Conservation (phyloP, 23 tunicate species). For the Trididemnum clinides region DNA sequence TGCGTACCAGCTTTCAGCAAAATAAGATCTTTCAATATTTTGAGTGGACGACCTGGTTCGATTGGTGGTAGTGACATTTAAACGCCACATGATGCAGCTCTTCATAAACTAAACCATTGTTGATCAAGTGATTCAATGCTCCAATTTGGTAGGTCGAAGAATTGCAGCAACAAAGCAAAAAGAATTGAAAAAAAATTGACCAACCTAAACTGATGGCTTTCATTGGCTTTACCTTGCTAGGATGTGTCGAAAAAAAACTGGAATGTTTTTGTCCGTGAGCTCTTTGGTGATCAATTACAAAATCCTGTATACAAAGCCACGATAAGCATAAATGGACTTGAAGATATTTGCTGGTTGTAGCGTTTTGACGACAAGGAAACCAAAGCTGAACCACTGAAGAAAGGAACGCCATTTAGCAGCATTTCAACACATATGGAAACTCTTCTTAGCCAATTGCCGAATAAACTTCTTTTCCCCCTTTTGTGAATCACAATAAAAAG, state of each 20-base stretch:
- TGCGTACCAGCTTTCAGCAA: not conserved
- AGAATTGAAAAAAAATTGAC: not conserved
- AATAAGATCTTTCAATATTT: not conserved
- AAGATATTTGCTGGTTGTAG: not conserved
- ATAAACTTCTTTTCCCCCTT: too few species aligned
- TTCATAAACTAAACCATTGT: not conserved
- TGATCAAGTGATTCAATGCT: slow-evolving; percentile 10
- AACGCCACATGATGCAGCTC: not conserved
- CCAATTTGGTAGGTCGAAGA: slow-evolving; percentile 10
- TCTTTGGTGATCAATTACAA: slow-evolving; percentile 5
- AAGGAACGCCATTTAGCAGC: too few species aligned
- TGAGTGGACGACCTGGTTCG: not conserved
- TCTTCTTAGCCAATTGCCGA: too few species aligned
- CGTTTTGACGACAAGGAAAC: not conserved
- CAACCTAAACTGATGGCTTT: slow-evolving; percentile 2
- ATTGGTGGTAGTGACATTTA: not conserved
- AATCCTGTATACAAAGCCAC: slow-evolving; percentile 2
- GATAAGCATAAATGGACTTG: too few species aligned
- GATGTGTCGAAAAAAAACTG: not conserved
- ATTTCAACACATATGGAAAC: too few species aligned
- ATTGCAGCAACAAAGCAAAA: not conserved
- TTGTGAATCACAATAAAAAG: too few species aligned
- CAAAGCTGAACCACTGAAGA: not conserved
- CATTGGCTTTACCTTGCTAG: not conserved
- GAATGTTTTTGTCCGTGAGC: not conserved